Base-by-base conservation (phyloP, 2,888 invertebrate species). In the Apamea crenata region DNA sequence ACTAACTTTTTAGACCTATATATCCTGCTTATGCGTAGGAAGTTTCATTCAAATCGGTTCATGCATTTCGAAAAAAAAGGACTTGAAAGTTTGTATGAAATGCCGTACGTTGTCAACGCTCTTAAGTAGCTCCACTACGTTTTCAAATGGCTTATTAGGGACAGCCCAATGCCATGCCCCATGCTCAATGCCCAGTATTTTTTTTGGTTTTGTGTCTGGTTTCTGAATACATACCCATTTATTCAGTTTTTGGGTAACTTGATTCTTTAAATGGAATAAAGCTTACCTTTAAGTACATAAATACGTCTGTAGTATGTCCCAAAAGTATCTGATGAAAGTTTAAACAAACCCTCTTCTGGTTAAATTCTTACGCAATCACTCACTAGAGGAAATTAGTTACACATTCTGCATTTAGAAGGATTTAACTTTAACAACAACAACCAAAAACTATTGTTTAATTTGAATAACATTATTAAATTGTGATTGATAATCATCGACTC, bases 71-170 rank as follows among this genome's bases (percentile, higher is more conserved):
- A n/a, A n/a, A n/a, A n/a, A n/a, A n/a, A n/a, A n/a, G n/a, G n/a
- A n/a, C n/a, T n/a, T n/a, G n/a, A n/a, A n/a, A n/a, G n/a, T n/a
- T n/a, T n/a, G n/a, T n/a, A n/a, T n/a, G n/a, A n/a, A n/a, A n/a
- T n/a, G n/a, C n/a, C n/a, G n/a, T n/a, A n/a, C n/a, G n/a, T n/a
- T n/a, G n/a, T n/a, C n/a, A n/a, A n/a, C n/a, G n/a, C n/a, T n/a
- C n/a, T n/a, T n/a, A 72, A 59, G 47, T 72, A 32, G 40, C n/a
- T 50, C 80, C 50, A 63, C 79, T 72, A 82, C 18, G 47, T 72
- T 73, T 72, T 73, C 40, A 73, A 84, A 82, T 84, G 56, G 50
- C 56, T 80, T 63, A 59, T 79, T 78, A 69, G 56, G 74, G 84
- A 16, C 18, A 50, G 6, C 40, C 14, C 44, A 67, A 53, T 14